Conservation (phyloP, 2,113 vertebrate genomes). For the Thermophis baileyi region DNA sequence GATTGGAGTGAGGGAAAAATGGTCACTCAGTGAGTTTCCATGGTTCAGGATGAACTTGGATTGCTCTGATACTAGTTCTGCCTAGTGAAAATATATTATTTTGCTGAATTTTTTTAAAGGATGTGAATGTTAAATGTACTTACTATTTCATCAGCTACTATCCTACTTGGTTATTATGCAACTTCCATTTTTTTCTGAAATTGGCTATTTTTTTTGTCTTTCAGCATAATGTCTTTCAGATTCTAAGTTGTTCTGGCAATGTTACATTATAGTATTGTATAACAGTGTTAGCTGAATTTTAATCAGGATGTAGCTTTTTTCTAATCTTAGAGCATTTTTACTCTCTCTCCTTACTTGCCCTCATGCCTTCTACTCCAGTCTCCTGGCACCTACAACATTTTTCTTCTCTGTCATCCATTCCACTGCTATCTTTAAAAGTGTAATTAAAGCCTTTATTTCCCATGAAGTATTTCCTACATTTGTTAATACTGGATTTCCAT, state of each 20-base stretch:
- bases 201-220: background rate
- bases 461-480: background rate
- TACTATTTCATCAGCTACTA: background rate
- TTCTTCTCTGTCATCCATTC: background rate
- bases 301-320: background rate
- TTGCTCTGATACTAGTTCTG: background rate
- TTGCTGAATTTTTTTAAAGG: background rate
- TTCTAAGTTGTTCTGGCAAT: background rate
- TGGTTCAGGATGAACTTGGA: background rate
- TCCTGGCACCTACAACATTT: background rate
- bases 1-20: background rate
- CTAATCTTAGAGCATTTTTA: background rate
- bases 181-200: constrained; percentile 3
- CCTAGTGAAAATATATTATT: background rate
- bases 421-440: background rate
- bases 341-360: background rate
- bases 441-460: background rate
- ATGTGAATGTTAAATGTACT: background rate
- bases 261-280: background rate
- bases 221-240: background rate
- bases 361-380: background rate
- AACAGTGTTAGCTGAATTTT: background rate
- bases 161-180: background rate
- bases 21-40: background rate
- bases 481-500: background rate